A percentile compares a stretch with the other conserved stretches of the same genome.
Conservation (phyloP, 2,113 vertebrate genomes). For the Heterochromis multidens region DNA sequence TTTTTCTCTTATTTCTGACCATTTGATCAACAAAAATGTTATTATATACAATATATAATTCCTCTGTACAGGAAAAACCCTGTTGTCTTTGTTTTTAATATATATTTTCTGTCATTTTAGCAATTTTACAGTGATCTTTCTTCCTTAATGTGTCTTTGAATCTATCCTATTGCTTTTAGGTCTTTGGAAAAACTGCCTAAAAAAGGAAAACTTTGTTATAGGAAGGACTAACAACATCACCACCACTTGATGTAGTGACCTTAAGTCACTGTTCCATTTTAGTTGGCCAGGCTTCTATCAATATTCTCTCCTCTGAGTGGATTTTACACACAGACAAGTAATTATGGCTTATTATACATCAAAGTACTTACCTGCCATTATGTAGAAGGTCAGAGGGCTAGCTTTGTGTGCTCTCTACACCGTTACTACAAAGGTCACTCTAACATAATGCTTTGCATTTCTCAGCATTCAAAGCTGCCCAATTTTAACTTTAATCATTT, state of each 20-base stretch:
- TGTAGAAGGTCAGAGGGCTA: constrained; percentile 50
- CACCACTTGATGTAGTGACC: constrained; percentile 45
- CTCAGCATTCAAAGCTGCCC: constrained; percentile 29
- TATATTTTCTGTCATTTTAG: background rate
- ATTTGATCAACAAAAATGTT: background rate
- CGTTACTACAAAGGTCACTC: constrained; percentile 26
- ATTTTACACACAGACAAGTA: constrained; percentile 59
- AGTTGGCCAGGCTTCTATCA: constrained; percentile 27
- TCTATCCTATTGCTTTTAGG: background rate
- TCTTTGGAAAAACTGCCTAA: background rate
- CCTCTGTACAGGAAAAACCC: background rate
- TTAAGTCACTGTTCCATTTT: constrained; percentile 58
- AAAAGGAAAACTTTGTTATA: background rate
- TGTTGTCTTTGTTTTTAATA: background rate
- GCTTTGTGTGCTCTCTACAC: constrained; percentile 34
- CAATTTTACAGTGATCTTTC: background rate
- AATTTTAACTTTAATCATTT: constrained; percentile 14
- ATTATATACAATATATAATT: too few species aligned
- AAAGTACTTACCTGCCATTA: constrained; percentile 59
- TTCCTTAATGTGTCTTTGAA: background rate
- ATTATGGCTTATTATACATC: constrained; percentile 59
- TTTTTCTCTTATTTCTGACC: background rate
- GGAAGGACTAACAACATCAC: constrained; percentile 30
- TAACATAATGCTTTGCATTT: constrained; percentile 28
- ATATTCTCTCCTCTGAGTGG: constrained; percentile 39